Percentiles rank a stretch among this genome's conserved stretches.
phyloP scores from a whole-genome alignment of 1,140 invertebrate genomes.

The Musca domestica region DNA sequence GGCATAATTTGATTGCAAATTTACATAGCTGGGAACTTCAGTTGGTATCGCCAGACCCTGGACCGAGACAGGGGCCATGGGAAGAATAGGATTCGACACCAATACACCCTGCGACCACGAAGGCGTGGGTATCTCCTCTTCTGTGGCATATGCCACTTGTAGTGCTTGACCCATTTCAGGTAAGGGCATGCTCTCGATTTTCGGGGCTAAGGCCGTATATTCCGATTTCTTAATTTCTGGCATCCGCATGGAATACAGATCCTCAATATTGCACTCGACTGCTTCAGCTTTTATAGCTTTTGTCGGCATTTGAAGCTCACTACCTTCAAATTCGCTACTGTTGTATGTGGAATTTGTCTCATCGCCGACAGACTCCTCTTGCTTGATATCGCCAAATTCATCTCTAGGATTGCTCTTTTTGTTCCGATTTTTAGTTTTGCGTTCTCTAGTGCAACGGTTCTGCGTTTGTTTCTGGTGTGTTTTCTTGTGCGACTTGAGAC shows the following conservation, averaged over 20 bases:
- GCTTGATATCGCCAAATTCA: background rate
- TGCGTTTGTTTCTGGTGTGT: constrained; percentile 58
- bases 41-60: constrained; percentile 62
- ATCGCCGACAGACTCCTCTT: background rate
- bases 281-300: constrained; percentile 13
- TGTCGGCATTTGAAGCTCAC: background rate
- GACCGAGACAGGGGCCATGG: constrained; percentile 43
- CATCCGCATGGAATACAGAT: constrained; percentile 18
- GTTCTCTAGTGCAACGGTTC: constrained; percentile 32
- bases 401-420: background rate
- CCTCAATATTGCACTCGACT: constrained; percentile 5
- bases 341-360: constrained; percentile 16
- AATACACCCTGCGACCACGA: constrained; percentile 70
- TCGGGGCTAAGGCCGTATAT: constrained; percentile 18
- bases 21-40: constrained; percentile 68
- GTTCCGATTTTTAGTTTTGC: constrained; percentile 11
- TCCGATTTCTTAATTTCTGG: constrained; percentile 10
- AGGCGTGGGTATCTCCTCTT: constrained; percentile 68
- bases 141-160: constrained; percentile 69
- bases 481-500: constrained; percentile 74
- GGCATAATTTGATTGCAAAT: constrained; percentile 51
- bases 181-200: constrained; percentile 35
- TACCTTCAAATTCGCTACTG: constrained; percentile 19
- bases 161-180: constrained; percentile 62
- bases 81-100: constrained; percentile 53